Evolutionary conservation across 2,888 invertebrate species (phyloP), one percentile per base, ranked within the genome.

Genomic region (Stegophylla sp.): DNA sequence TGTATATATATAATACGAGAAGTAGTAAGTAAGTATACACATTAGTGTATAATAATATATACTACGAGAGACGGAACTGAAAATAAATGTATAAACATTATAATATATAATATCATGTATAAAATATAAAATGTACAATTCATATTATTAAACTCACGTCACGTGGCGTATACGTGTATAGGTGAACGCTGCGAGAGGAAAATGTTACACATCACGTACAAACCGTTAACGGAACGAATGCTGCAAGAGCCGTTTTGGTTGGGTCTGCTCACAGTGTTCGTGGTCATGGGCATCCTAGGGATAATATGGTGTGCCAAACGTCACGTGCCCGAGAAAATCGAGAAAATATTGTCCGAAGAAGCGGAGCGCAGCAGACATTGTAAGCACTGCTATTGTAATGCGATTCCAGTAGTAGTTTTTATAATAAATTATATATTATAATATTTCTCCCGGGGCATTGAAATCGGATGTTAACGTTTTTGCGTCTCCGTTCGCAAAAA

Each of bases 231-330:
- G 13, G 91, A 94, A 84, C 88, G 93, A 41, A 93, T 95, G 92
- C 88, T 95, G 45, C 92, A 94, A 84, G 94, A 95, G 86, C 95
- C 95, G 0, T 95, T 95, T 87, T 95, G 95, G 95, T 88, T 95
- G 63, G 95, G 95, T 0, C 89, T 95, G 56, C 93, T 95, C 86
- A 93, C 94, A 0, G 94, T 95, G 0, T 92, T 92, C 85, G 90
- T 92, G 13, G 93, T 95, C 0, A 89, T 95, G 85, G 91, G 91
- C 73, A 89, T 92, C 83, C 93, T 94, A 84, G 94, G 93, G 20
- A 88, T 94, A 73, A 90, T 94, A 23, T 94, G 94, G 92, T 93
- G 94, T 86, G 92, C 94, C 84, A 93, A 94, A 86, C 88, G 94
- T 73, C 94, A 94, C 87, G 94, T 94, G 86, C 94, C 94, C 0